Conservation (phyloP, 2,888 invertebrate species). For the Platycnemis pennipes region DNA sequence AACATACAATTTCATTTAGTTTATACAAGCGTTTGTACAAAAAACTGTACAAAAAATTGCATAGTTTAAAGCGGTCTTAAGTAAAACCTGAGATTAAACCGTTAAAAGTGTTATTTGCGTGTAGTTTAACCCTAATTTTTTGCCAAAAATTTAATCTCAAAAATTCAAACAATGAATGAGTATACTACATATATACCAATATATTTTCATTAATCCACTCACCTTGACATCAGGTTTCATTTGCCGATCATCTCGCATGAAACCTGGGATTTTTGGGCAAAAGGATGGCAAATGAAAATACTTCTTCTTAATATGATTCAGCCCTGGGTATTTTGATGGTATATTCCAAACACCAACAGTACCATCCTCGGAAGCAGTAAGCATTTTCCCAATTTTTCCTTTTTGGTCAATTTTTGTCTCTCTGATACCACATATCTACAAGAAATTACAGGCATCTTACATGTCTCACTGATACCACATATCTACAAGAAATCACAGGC, state of each 20-base stretch:
- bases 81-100: too few species aligned
- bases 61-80: too few species aligned
- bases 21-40: too few species aligned
- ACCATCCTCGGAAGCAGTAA: slow-evolving; percentile 36
- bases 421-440: not conserved
- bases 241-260: not conserved
- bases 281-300: not conserved
- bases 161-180: too few species aligned
- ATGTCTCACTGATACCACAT: not conserved
- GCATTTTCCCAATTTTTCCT: not conserved
- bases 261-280: slow-evolving; percentile 23
- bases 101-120: too few species aligned
- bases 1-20: too few species aligned
- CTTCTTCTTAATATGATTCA: not conserved
- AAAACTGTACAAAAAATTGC: too few species aligned
- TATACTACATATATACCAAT: too few species aligned
- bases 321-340: not conserved
- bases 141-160: too few species aligned
- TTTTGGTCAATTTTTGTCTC: too few species aligned
- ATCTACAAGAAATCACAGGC: not conserved
- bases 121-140: too few species aligned
- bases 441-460: not conserved
- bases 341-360: slow-evolving; percentile 30
- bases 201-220: not conserved
- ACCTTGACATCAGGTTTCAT: slow-evolving; percentile 12